Evolutionary conservation across 2,888 invertebrate species (phyloP).

Genomic region (Parelbella ahira): DNA sequence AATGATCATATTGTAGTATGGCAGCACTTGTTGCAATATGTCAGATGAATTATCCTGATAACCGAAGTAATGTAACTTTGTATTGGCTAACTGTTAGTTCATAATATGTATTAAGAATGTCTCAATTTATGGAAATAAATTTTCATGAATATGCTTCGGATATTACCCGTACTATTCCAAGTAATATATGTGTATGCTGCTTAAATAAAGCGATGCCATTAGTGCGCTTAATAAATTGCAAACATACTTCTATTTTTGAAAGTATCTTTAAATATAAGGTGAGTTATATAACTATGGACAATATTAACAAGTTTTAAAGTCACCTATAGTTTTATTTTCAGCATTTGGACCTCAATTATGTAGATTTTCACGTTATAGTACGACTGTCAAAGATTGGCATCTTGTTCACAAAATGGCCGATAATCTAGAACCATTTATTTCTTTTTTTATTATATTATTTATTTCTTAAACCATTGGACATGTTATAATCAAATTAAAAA

Average conservation of each 20-base stretch:
- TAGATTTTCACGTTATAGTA: slow-evolving; percentile 33
- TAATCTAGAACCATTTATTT: too few relatives aligned
- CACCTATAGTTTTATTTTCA: slow-evolving; percentile 20
- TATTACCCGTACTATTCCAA: not conserved
- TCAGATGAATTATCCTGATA: too few relatives aligned
- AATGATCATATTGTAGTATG: too few relatives aligned
- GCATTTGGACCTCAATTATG: not conserved
- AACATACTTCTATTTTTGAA: slow-evolving; percentile 44
- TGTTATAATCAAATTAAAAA: too few relatives aligned
- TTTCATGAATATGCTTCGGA: slow-evolving; percentile 3
- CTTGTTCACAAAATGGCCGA: slow-evolving; percentile 40
- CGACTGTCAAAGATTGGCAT: slow-evolving; percentile 41
- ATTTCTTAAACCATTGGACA: too few relatives aligned
- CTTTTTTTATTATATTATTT: too few relatives aligned
- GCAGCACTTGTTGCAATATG: too few relatives aligned
- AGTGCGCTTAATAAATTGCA: slow-evolving; percentile 42
- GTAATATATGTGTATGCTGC: slow-evolving; percentile 45
- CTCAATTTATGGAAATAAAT: slow-evolving; percentile 9
- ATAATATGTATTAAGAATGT: slow-evolving; percentile 8
- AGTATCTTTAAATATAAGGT: slow-evolving; percentile 43
- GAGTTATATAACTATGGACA: slow-evolving; percentile 27
- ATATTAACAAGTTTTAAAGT: not conserved
- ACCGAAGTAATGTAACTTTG: slow-evolving; percentile 17
- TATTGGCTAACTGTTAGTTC: slow-evolving; percentile 14
- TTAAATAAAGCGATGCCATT: slow-evolving; percentile 37